Evolutionary conservation across 2,113 vertebrate species (phyloP), one percentile per base, ranked within the genome.

Genomic region (Triplophysa tibetana): DNA sequence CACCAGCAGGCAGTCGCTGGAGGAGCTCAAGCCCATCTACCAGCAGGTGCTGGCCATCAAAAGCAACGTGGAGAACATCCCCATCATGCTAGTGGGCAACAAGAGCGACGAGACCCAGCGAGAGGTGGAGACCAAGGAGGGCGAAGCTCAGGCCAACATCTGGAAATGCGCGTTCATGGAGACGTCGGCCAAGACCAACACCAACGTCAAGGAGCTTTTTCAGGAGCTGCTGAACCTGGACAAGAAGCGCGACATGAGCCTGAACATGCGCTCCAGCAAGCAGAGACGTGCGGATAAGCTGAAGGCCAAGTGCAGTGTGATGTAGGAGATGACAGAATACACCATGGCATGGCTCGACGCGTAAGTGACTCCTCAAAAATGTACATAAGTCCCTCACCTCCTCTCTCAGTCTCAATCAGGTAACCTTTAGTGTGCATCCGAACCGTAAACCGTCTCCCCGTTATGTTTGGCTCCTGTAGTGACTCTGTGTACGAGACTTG

Each of bases 131-230:
- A 93, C 93, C 79, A 86, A 89, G 41, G 94, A 95, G 54, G 95
- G 94, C 0, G 94, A 96, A 88, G 95, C 94, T 0, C 5, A 95
- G 91, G 95, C 95, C 38, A 92, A 93, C 89, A 88, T 92, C 82
- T 96, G 95, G 95, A 95, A 95, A 70, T 96, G 95, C 80, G 93
- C 95, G 86, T 96, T 96, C 91, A 95, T 95, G 94, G 95, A 96
- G 88, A 96, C 95, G 10, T 96, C 95, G 0, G 95, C 95, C 90
- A 96, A 96, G 93, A 95, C 94, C 93, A 95, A 96, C 93, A 92
- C 95, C 92, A 96, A 96, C 9, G 95, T 96, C 77, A 94, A 95
- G 84, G 95, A 96, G 92, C 94, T 95, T 79, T 96, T 96, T 91
- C 95, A 96, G 87, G 94, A 96, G 93, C 93, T 95, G 86, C 93